Evolutionary conservation across 2,888 invertebrate species (phyloP), one percentile per base, ranked within the genome.

Genomic region (Synergus gifuensis): DNA sequence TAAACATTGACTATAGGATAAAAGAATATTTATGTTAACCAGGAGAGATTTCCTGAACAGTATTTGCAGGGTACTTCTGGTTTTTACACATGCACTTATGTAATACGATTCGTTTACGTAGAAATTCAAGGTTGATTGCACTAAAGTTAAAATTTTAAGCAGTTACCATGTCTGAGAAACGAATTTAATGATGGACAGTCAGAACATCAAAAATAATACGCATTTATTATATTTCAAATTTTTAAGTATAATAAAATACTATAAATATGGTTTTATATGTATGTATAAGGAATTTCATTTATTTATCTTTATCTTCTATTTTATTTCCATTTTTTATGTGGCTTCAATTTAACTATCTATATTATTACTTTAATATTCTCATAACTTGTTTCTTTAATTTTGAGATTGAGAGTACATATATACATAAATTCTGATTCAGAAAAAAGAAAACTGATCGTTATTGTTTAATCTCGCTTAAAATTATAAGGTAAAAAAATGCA

Each of bases 101-200:
- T 40, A 64, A 64, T 1, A 14, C 11, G 63, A 14, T 64, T 64
- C n/a, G n/a, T 64, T 36, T 16, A 42, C n/a, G 2, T 7, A 42
- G 9, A 64, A 62, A 36, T 64, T 40, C 64, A 64, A 64, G 64
- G 64, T 64, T 40, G 40, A 64, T 16, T 64, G 22, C 36, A 64
- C 40, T 36, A 28, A 40, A 64, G 40, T 64, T 40, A 40, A n/a
- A 40, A 42, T 64, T 36, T 64, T 42, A 40, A 64, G 16, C 40
- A n/a, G 64, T 64, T 40, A 40, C 8, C 7, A 9, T n/a, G 8
- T 18, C n/a, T 40, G 9, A n/a, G 16, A 9, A n/a, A 60, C 11
- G 22, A 60, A 60, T 42, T n/a, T 7, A 42, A 42, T 40, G 16
- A 64, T 0, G 1, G 16, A n/a, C 16, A 40, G 12, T 18, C 8